Percentiles rank a stretch among this genome's conserved stretches.
Evolutionary conservation across 1,140 invertebrate species (phyloP).

Genomic region (Nephila pilipes): DNA sequence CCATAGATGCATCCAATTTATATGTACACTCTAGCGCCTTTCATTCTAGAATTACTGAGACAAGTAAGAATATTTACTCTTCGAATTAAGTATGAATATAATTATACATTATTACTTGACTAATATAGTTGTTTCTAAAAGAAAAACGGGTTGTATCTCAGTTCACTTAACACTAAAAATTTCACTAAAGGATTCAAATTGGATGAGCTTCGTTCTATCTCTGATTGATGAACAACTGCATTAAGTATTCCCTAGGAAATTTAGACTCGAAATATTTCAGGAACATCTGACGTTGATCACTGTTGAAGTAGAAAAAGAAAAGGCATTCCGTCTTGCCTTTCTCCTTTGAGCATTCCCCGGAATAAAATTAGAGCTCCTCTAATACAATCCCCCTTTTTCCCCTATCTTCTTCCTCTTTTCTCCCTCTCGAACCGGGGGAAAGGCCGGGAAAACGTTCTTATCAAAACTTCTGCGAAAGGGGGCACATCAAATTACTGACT

Average conservation of each 20-base stretch:
- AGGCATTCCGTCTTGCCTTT: not conserved
- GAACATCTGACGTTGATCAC: conserved; percentile 12
- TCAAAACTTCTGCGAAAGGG: conserved; percentile 2
- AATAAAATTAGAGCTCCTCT: conserved; percentile 19
- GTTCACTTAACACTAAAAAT: not conserved
- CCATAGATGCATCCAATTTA: too few species aligned
- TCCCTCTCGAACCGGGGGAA: not conserved
- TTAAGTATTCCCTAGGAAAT: not conserved
- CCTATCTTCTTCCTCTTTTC: not conserved
- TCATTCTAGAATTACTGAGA: too few species aligned
- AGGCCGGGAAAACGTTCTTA: conserved; percentile 5
- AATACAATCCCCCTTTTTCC: conserved; percentile 21
- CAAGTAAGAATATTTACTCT: too few species aligned
- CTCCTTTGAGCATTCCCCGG: not conserved
- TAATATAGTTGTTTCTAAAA: not conserved
- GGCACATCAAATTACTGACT: conserved; percentile 31
- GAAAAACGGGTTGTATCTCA: not conserved
- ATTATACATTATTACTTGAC: not conserved
- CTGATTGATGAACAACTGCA: not conserved
- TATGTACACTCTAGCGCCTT: too few species aligned
- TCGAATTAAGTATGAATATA: too few species aligned
- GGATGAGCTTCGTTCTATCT: not conserved
- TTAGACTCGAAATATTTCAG: conserved; percentile 1
- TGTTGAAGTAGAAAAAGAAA: conserved; percentile 24
- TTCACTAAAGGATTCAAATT: not conserved